phyloP scores from a whole-genome alignment of 2,113 vertebrate species.

The Centrocercus urophasianus region DNA sequence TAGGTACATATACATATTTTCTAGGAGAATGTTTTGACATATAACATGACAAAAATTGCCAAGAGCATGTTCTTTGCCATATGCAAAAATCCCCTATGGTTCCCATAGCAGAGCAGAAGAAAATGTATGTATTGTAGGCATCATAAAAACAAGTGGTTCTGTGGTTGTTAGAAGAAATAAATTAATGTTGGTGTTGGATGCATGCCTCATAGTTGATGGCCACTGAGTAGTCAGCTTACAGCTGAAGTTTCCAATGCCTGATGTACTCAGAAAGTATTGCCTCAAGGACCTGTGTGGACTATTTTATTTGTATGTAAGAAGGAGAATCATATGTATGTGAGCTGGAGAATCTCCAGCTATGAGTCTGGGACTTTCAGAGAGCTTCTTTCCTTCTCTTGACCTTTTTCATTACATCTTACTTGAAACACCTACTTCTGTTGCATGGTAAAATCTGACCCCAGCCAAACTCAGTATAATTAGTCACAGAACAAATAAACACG shows the following conservation, averaged over 20 bases:
- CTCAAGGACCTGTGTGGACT: neutral
- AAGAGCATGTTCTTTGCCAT: neutral
- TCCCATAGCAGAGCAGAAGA: neutral
- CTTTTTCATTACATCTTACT: neutral
- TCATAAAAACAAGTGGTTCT: neutral
- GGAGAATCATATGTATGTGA: neutral
- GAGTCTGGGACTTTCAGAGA: neutral
- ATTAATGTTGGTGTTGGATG: neutral
- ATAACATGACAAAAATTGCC: neutral
- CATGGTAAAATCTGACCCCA: neutral
- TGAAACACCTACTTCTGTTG: neutral
- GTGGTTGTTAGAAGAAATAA: neutral
- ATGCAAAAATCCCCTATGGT: neutral
- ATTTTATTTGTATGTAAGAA: neutral
- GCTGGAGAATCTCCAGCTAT: too few species aligned
- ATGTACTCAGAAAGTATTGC: neutral
- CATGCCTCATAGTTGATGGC: neutral
- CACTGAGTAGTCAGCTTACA: neutral
- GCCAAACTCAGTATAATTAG: neutral
- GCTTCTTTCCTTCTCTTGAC: neutral
- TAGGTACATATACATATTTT: neutral
- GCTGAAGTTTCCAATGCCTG: neutral
- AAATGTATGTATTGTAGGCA: neutral
- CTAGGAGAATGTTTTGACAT: neutral
- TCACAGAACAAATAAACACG: neutral